phyloP scores from a whole-genome alignment of 1,140 invertebrate species.

The Arctopsyche grandis region DNA sequence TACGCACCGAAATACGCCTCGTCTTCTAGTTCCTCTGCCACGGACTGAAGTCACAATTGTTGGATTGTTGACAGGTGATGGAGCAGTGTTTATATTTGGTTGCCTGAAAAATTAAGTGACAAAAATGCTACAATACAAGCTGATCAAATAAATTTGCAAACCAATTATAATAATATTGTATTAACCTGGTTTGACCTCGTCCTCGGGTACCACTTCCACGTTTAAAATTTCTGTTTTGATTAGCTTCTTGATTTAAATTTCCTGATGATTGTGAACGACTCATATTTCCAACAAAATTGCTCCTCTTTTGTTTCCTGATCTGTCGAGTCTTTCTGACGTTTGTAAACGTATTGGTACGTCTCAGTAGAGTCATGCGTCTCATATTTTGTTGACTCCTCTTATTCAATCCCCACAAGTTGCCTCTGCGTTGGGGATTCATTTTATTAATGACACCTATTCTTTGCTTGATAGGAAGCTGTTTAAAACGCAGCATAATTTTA shows the following conservation, averaged over 20 bases:
- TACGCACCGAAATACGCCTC: conserved; percentile 26
- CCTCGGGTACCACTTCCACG: conserved; percentile 15
- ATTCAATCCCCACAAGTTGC: neutral
- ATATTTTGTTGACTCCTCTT: neutral
- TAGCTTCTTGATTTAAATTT: neutral
- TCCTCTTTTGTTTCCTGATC: conserved; percentile 7
- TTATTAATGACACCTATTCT: conserved; percentile 23
- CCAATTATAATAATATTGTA: neutral
- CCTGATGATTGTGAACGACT: neutral
- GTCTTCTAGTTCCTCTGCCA: conserved; percentile 11
- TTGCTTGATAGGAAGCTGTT: conserved; percentile 19
- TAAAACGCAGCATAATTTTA: neutral
- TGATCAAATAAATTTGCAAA: too few species aligned
- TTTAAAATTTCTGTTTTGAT: neutral
- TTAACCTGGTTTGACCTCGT: conserved; percentile 21
- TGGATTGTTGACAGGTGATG: conserved; percentile 5
- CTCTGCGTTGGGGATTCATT: neutral
- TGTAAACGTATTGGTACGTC: conserved; percentile 5
- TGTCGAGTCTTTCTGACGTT: neutral
- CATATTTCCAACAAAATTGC: conserved; percentile 6
- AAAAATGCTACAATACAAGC: neutral
- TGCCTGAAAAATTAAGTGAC: neutral
- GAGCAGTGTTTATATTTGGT: neutral
- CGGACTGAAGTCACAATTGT: neutral
- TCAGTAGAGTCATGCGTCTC: neutral